Base-by-base conservation (phyloP, 2,797 vertebrate species). In the Argyrosomus regius region DNA sequence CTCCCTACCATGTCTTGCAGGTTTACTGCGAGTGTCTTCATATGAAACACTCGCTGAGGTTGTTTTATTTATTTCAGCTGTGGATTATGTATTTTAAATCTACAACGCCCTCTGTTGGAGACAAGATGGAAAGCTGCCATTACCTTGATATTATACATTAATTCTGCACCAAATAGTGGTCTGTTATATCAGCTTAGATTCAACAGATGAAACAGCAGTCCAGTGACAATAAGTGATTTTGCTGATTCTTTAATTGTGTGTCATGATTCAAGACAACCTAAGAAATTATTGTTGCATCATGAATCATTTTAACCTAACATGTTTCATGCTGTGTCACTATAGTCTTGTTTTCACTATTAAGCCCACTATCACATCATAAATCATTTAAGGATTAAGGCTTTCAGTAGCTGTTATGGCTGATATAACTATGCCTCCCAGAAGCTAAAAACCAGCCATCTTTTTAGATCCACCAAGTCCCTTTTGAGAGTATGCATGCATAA, bases 51-150 rank as follows among this genome's bases (percentile, higher is more conserved):
- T 69, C 48, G 12, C 6, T n/a, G 8, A 13, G 59, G 43, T 6
- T 50, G 50, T 26, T 57, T 35, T 6, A 20, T 58, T 56, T 48
- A 45, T 26, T 22, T 58, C 17, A 41, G 1, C 22, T 24, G 35
- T 39, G 43, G 35, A 22, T n/a, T 3, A 24, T 35, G n/a, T 31
- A 56, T 18, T 68, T 82, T 65, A 1, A 64, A 50, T 78, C 58
- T 50, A 68, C 61, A 86, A 85, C 89, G 81, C 85, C 92, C 81
- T 79, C 92, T 92, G 76, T 52, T 72, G 91, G 86, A 53, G 5
- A 17, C 3, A 28, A 58, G 24, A 1, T 6, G 22, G 8, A 1
- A 68, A 14, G 10, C 57, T 28, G 3, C 43, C 48, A 43, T 2
- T 35, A 14, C 53, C 18, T 11, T 35, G 14, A 46, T 18, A n/a